Evolutionary conservation across 2,888 invertebrate genomes (phyloP).

Genomic region (Pseudolycoriella hygida): DNA sequence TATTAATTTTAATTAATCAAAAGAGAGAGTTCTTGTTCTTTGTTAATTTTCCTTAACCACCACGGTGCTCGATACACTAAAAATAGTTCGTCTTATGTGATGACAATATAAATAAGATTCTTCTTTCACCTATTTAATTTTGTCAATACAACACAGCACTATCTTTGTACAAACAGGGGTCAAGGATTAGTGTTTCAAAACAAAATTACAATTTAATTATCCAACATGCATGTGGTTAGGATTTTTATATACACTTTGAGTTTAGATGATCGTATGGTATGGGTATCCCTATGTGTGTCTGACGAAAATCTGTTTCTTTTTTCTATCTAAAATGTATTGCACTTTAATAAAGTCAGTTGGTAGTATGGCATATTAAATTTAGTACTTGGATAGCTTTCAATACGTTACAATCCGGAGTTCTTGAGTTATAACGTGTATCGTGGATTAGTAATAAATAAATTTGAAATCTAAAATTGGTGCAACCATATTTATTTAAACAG

Average conservation of each 20-base stretch:
- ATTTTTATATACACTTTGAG: no score
- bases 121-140: no score
- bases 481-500: neutral
- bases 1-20: no score
- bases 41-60: no score
- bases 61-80: no score
- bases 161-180: neutral
- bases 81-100: no score
- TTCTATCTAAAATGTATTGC: neutral
- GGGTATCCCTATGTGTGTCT: neutral
- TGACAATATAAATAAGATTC: no score
- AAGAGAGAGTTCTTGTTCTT: no score
- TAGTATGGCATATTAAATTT: slow-evolving; percentile 13
- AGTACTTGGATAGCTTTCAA: slow-evolving; percentile 30
- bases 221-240: neutral
- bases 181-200: neutral
- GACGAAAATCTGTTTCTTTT: slow-evolving; percentile 1
- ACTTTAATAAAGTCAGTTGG: neutral
- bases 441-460: no score
- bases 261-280: neutral
- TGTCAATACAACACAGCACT: no score
- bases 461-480: neutral
- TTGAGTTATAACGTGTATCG: slow-evolving; percentile 8
- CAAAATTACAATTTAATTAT: neutral
- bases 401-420: slow-evolving; percentile 23